A percentile compares a stretch with the other conserved stretches of the same genome.
Evolutionary conservation across 2,888 invertebrate genomes (phyloP).

Genomic region (Synanthedon myopaeformis): DNA sequence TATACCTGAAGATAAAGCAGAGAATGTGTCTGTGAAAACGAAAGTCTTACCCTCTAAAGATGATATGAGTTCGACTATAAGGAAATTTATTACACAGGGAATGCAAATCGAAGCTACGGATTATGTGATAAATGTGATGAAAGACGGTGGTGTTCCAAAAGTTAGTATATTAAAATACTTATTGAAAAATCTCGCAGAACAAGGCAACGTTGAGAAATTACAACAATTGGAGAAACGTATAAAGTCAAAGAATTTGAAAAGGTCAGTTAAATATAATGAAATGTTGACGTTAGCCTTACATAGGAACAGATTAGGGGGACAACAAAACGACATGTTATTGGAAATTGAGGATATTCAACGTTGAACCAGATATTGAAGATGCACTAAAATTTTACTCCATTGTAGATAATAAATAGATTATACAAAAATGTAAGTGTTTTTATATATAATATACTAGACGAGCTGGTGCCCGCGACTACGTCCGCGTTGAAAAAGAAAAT

Average conservation of each 20-base stretch:
- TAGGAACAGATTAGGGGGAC: constrained; percentile 27
- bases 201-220: constrained; percentile 63
- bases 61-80: constrained; percentile 25
- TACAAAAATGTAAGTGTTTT: constrained; percentile 41
- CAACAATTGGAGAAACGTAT: constrained; percentile 41
- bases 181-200: constrained; percentile 63
- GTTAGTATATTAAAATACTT: constrained; percentile 72
- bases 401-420: constrained; percentile 33
- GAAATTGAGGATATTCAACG: constrained; percentile 52
- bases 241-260: constrained; percentile 15
- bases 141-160: constrained; percentile 62
- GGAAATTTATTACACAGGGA: constrained; percentile 26
- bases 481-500: no score
- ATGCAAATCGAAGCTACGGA: constrained; percentile 66
- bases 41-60: constrained; percentile 15
- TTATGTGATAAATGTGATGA: constrained; percentile 63
- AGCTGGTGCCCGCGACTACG: no score
- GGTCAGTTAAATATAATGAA: constrained; percentile 43
- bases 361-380: constrained; percentile 26
- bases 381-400: constrained; percentile 41
- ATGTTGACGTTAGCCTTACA: constrained; percentile 49
- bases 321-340: constrained; percentile 63
- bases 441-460: no score
- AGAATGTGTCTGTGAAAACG: not conserved
- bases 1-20: constrained; percentile 52